These are phyloP conservation scores for Schizopygopsis pylzovi DNA, from an alignment of 2,797 vertebrate species.

Conservation along the genomic window DNA sequence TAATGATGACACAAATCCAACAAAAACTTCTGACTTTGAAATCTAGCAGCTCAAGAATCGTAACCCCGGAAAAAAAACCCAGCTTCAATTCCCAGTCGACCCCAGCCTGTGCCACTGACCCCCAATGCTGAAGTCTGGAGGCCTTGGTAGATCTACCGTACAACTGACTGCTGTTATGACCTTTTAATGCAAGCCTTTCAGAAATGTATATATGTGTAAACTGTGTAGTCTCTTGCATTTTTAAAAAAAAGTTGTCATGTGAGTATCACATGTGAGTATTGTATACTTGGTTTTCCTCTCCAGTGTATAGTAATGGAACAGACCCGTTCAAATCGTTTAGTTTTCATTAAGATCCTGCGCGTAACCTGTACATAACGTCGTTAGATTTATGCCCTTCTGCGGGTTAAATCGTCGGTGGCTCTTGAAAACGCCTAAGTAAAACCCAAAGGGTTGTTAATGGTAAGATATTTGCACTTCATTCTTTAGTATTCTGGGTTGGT, in stretches of 20 bases:
- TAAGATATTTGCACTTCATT: slow-evolving; percentile 74
- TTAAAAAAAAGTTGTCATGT: too few species aligned
- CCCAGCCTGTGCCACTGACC: slow-evolving; percentile 44
- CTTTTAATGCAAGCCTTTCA: slow-evolving; percentile 57
- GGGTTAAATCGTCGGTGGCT: slow-evolving; percentile 75
- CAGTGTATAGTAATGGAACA: slow-evolving; percentile 67
- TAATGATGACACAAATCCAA: slow-evolving; percentile 68
- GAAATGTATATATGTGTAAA: slow-evolving; percentile 49
- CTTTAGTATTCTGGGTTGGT: slow-evolving; percentile 70
- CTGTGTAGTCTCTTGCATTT: background rate
- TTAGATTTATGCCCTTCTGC: slow-evolving; percentile 73
- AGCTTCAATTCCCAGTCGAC: slow-evolving; percentile 41
- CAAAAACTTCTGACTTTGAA: slow-evolving; percentile 70
- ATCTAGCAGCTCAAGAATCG: slow-evolving; percentile 61
- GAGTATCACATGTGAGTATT: slow-evolving; percentile 69
- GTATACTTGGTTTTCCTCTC: slow-evolving; percentile 75
- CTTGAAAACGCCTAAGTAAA: slow-evolving; percentile 80
- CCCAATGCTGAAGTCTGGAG: slow-evolving; percentile 71
- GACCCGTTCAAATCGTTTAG: slow-evolving; percentile 73
- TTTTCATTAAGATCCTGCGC: slow-evolving; percentile 72
- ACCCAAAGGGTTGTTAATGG: slow-evolving; percentile 78
- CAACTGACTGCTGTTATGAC: background rate
- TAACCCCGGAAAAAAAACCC: slow-evolving; percentile 54
- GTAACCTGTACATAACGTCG: slow-evolving; percentile 75
- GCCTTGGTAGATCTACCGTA: slow-evolving; percentile 69